These are phyloP conservation scores for Cyclargus thomasi DNA, from an alignment of 1,140 invertebrate genomes.

Conservation along the genomic window DNA sequence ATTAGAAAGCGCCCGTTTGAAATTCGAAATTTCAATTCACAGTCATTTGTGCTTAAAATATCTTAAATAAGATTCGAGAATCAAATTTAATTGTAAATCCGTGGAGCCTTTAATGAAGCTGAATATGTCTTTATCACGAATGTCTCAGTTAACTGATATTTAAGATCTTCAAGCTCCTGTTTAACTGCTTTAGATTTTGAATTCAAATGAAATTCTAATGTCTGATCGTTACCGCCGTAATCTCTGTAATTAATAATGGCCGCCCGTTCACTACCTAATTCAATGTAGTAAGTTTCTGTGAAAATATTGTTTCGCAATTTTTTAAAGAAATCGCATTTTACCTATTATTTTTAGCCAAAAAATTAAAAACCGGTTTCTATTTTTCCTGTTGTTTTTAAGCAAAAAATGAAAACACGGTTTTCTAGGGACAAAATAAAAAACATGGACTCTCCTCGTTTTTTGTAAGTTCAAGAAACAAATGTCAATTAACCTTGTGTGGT, in stretches of 20 bases:
- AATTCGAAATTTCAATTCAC: background rate
- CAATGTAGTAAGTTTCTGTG: background rate
- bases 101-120: background rate
- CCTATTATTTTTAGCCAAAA: no score
- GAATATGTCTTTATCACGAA: conserved; percentile 3
- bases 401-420: background rate
- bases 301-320: background rate
- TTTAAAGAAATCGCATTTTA: background rate
- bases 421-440: no score
- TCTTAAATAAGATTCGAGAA: background rate
- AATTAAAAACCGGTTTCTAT: no score
- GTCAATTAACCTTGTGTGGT: no score
- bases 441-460: no score
- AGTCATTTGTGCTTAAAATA: background rate
- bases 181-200: background rate
- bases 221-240: background rate
- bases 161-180: background rate
- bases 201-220: background rate
- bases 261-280: background rate
- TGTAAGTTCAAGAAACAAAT: no score
- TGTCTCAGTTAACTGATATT: conserved; percentile 4
- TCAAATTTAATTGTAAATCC: background rate
- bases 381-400: no score
- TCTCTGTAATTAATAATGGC: background rate
- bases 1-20: no score